Base-by-base conservation (phyloP, 2,113 vertebrate species). In the Synchiropus splendidus region DNA sequence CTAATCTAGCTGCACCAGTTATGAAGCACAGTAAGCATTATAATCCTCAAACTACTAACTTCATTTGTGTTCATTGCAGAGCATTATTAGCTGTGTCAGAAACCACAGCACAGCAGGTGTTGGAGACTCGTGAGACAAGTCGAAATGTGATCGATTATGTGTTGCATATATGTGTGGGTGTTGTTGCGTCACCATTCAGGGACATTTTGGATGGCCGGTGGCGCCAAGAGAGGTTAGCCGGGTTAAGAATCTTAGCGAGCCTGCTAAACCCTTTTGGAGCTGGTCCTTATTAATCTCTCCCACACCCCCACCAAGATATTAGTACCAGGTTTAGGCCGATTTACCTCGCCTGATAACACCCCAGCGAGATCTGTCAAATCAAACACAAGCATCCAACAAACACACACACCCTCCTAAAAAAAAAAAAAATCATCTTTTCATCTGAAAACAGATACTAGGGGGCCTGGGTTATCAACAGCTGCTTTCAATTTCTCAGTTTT, bases 231-330 rank as follows among this genome's bases (percentile, higher is more conserved):
- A 87, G 84, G 88, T 89, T 90, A 90, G 87, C 81, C 79, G 83
- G 87, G 89, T 91, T 90, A 91, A 92, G 89, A 90, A 86, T 88
- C 90, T 92, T 91, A 92, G 82, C 84, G 66, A 48, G 58, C 63
- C 81, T 68, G 70, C 86, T 89, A 90, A 92, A 90, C 85, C 89
- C 84, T 84, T 78, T 80, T 83, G 80, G 83, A 89, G 83, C 81
- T 65, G 84, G 88, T 90, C 86, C 88, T 88, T 89, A 90, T 89
- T 94, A 90, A 92, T 92, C 89, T 90, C 79, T 88, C 87, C 86
- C 86, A 85, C 86, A 88, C 86, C 83, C 78, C 85, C 83, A 82
- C 72, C 82, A 86, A 91, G 85, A 89, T 84, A 89, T 89, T 88
- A 89, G 88, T 83, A 79, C 74, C 85, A 87, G 87, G 86, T 90